These are phyloP conservation scores for Doryteuthis pealeii DNA, from an alignment of 1,140 invertebrate species.

Conservation along the genomic window DNA sequence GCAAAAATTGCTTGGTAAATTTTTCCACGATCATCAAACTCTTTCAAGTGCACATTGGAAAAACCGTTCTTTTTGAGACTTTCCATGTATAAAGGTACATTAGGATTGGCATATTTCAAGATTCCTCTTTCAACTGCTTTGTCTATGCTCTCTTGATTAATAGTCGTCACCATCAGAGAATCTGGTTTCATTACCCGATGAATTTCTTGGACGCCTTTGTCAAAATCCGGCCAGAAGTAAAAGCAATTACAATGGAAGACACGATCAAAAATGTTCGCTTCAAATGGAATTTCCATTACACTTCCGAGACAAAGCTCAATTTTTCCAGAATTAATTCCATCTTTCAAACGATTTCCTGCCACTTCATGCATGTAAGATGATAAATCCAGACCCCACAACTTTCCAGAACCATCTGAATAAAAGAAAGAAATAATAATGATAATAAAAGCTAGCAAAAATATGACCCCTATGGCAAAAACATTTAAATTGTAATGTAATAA, in stretches of 20 bases:
- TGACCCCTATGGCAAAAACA: too few relatives aligned
- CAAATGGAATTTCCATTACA: slow-evolving; percentile 31
- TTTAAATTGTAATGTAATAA: too few relatives aligned
- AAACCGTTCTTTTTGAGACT: slow-evolving; percentile 36
- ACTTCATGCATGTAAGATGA: slow-evolving; percentile 36
- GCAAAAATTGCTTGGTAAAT: slow-evolving; percentile 36
- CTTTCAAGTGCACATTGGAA: slow-evolving; percentile 33
- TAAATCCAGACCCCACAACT: slow-evolving; percentile 39
- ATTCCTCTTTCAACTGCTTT: slow-evolving; percentile 21
- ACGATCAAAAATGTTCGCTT: slow-evolving; percentile 36
- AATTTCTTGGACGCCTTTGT: slow-evolving; percentile 29
- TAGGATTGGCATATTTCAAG: slow-evolving; percentile 31
- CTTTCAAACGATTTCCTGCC: slow-evolving; percentile 22
- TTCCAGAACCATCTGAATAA: slow-evolving; percentile 39
- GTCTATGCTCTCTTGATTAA: slow-evolving; percentile 23
- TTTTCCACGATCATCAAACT: slow-evolving; percentile 17
- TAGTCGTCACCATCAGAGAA: slow-evolving; percentile 38
- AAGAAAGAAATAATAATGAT: background rate
- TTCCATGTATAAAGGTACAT: slow-evolving; percentile 37
- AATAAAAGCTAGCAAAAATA: background rate
- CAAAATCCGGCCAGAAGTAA: slow-evolving; percentile 44
- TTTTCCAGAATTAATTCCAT: slow-evolving; percentile 30
- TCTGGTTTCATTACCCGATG: slow-evolving; percentile 42
- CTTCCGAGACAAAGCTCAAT: slow-evolving; percentile 28
- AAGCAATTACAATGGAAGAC: slow-evolving; percentile 47